Conservation (phyloP, 2,113 vertebrate genomes). For the Synodontis membranacea region DNA sequence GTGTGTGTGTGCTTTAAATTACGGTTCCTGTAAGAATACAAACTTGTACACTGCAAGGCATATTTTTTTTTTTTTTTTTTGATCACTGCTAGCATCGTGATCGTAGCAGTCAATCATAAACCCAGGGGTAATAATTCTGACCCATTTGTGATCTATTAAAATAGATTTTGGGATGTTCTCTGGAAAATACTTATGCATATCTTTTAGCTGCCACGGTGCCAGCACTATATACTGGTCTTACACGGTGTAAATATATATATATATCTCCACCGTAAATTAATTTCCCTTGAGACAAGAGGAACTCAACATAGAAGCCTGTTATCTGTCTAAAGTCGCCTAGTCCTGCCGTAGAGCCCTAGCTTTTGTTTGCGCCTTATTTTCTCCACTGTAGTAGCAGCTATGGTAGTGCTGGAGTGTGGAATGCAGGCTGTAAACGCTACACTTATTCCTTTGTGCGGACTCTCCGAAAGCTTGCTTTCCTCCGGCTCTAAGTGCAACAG, state of each 20-base stretch:
- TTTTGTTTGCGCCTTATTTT: slow-evolving; percentile 39
- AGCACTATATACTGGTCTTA: neutral
- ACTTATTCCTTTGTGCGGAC: slow-evolving; percentile 39
- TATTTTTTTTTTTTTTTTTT: too few relatives aligned
- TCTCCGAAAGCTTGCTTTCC: neutral
- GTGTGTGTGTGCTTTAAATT: slow-evolving; percentile 8
- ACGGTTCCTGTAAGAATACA: neutral
- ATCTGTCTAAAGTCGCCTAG: neutral
- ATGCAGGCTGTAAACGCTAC: slow-evolving; percentile 32
- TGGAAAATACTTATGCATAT: neutral
- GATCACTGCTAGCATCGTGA: neutral
- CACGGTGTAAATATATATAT: too few relatives aligned
- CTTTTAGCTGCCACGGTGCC: neutral
- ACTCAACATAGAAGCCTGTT: neutral
- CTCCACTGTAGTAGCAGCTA: slow-evolving; percentile 34
- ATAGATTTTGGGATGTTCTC: neutral
- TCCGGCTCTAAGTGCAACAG: neutral
- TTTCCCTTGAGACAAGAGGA: slow-evolving; percentile 6
- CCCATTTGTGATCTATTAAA: neutral
- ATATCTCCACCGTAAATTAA: neutral
- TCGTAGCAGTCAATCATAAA: neutral
- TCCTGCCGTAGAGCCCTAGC: neutral
- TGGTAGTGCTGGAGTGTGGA: slow-evolving; percentile 29
- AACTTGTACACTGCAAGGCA: neutral
- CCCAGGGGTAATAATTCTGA: neutral